Conservation (phyloP, 2,113 vertebrate species). For the Caloenas nicobarica region DNA sequence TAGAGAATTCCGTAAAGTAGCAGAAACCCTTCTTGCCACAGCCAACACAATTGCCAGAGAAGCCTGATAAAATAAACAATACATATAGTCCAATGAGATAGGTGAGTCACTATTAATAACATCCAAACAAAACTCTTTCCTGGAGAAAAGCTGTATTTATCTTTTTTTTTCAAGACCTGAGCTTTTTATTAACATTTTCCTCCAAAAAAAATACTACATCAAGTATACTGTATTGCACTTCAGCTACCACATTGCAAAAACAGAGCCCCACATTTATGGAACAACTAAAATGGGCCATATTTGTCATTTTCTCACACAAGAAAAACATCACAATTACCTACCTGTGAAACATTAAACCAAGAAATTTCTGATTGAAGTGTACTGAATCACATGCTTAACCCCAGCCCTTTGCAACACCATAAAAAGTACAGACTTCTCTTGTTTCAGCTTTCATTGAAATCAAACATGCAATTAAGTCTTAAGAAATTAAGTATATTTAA, state of each 20-base stretch:
- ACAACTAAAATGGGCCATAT: background rate
- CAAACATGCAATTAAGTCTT: background rate
- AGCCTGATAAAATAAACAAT: constrained; percentile 79
- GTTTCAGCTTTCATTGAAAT: background rate
- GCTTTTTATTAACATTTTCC: background rate
- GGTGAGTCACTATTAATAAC: background rate
- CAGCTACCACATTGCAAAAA: background rate
- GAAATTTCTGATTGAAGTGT: background rate
- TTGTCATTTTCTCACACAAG: background rate
- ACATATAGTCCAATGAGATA: constrained; percentile 32
- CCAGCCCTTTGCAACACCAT: background rate
- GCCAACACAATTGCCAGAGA: constrained; percentile 94
- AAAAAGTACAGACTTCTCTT: background rate
- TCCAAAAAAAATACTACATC: background rate
- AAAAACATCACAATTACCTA: background rate
- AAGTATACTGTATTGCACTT: background rate
- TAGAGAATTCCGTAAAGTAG: constrained; percentile 97
- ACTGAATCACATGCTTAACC: background rate
- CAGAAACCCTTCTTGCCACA: constrained; percentile 97
- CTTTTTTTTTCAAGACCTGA: background rate
- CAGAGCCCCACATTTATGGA: background rate
- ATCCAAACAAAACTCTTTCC: background rate
- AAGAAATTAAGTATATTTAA: background rate
- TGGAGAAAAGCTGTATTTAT: background rate
- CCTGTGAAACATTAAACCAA: background rate